Evolutionary conservation across 2,113 vertebrate species (phyloP), one percentile per base, ranked within the genome.

Genomic region (Perccottus glenii): DNA sequence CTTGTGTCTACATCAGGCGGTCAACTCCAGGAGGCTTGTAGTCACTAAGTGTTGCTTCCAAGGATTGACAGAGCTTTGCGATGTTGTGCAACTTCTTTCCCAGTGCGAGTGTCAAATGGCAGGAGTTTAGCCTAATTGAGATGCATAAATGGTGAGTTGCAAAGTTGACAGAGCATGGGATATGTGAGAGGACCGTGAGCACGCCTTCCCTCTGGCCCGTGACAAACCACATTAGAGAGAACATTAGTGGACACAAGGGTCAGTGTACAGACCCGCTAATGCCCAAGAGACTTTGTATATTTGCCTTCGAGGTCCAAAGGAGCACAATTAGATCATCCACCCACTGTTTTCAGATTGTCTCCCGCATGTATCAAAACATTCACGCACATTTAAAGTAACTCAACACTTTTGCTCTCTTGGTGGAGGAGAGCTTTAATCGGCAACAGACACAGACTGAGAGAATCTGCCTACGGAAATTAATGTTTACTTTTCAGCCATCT

Each of bases 381-480:
- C 16, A 38, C n/a, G 2, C 33, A 50, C 70, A 49, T 33, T 42
- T 15, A 49, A 73, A 49, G 82, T 77, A 83, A 86, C 73, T 51
- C 48, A 73, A 82, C 81, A 59, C 67, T 16, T 46, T 45, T 11
- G 60, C 67, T 64, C 51, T 72, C 66, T 78, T 60, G 66, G 73
- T 42, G 60, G 59, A 56, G 55, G 66, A 77, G 69, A 64, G 70
- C 46, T 65, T 78, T 86, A 88, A 89, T 87, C 67, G 67, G 76
- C 84, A 88, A 81, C 86, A 90, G 88, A 81, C 79, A 75, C 49
- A 4, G 33, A 27, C 19, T 2, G 6, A 69, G 74, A 84, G 81
- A 82, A 81, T 78, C 81, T 80, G 76, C 45, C 82, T 49, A 61
- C 76, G 84, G 88, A 90, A 89, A 91, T 89, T 67, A 89, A 90